Evolutionary conservation across 2,797 vertebrate genomes (phyloP), one percentile per base, ranked within the genome.

Genomic region (Chrysocyon brachyurus): DNA sequence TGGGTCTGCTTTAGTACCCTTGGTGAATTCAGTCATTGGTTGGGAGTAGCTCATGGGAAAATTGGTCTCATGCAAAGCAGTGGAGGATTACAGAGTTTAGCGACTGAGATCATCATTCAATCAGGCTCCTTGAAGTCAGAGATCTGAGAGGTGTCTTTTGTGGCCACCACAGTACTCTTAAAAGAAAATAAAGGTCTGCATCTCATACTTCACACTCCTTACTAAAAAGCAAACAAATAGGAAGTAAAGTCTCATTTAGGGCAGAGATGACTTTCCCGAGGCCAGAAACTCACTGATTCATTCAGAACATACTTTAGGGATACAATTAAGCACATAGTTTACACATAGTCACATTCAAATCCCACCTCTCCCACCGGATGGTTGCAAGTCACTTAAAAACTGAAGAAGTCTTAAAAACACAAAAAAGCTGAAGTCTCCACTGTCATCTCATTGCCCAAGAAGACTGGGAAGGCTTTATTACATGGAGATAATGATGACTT

Each of bases 181-280:
- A 11, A 64, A 88, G 63, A 72, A 95, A 91, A 88, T 9, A 56
- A 12, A 91, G 24, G 36, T 52, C 83, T 78, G 33, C n/a, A 63
- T 91, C n/a, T 87, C 83, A 82, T 52, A 84, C 31, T 54, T 83
- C 40, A 79, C 68, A 83, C 28, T 84, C 49, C 70, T 93, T 87
- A 61, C 36, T 78, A 70, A 40, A 75, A 90, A 56, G 54, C 61
- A 90, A 17, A 64, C 49, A 66, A 88, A 66, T 73, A 73, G 49
- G 31, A 82, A 90, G 33, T 33, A 64, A 93, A 84, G 9, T 93
- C 22, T 72, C 68, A 73, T 66, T 59, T 79, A 90, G 22, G 17
- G 83, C 68, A 87, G 33, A 83, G 49, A 14, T 70, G 49, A 68
- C n/a, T 87, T 83, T 49, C 26, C 52, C 17, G 24, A 90, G 46